Percentiles rank a stretch among this genome's conserved stretches.
These are phyloP conservation scores for Cyrtonyx montezumae DNA, from an alignment of 2,113 vertebrate species.

Conservation along the genomic window DNA sequence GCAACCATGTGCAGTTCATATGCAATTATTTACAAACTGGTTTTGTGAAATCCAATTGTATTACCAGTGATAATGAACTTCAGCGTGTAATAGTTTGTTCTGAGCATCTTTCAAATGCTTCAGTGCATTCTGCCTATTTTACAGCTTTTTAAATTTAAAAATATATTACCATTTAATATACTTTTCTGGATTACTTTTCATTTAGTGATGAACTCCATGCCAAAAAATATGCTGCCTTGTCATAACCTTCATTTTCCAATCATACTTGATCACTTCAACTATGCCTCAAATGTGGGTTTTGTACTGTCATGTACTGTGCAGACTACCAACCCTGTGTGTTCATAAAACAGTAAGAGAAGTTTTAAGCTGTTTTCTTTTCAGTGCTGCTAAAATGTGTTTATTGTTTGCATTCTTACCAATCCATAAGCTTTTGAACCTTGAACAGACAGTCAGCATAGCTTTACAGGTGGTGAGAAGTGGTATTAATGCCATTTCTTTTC, in stretches of 20 bases:
- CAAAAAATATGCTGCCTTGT: neutral
- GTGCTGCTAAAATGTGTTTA: slow-evolving; percentile 21
- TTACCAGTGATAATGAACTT: slow-evolving; percentile 57
- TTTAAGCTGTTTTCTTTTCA: slow-evolving; percentile 3
- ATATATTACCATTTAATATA: neutral
- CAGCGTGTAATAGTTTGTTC: neutral
- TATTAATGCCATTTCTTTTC: slow-evolving; percentile 34
- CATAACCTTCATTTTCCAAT: neutral
- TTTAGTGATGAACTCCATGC: neutral
- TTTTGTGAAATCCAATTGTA: slow-evolving; percentile 65
- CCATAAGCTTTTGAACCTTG: slow-evolving; percentile 12
- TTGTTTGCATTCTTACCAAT: slow-evolving; percentile 19
- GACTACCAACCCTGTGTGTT: neutral
- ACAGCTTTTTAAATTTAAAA: neutral
- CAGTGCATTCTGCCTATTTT: neutral
- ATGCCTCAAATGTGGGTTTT: neutral
- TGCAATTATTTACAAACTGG: slow-evolving; percentile 70
- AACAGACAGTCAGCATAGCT: neutral
- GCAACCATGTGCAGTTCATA: slow-evolving; percentile 64
- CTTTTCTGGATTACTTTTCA: neutral
- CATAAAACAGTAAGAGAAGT: neutral
- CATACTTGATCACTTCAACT: neutral
- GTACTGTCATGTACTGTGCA: neutral
- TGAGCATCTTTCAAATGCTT: slow-evolving; percentile 22
- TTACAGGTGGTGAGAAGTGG: slow-evolving; percentile 21